Evolutionary conservation across 1,140 invertebrate species (phyloP).

Genomic region (Papilio xuthus): DNA sequence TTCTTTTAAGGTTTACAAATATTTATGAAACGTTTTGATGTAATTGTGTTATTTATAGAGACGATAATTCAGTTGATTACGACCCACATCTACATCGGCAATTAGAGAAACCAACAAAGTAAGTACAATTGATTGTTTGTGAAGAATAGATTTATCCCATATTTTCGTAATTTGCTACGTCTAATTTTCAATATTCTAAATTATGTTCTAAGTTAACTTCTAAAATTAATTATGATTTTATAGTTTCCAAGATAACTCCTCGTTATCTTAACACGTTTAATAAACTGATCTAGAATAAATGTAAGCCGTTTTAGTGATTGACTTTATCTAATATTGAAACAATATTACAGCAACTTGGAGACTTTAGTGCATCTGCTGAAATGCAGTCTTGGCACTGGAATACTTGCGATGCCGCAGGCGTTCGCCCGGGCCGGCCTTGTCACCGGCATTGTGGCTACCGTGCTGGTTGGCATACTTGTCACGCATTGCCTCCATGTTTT

Average conservation of each 20-base stretch:
- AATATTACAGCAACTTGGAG: constrained; percentile 82
- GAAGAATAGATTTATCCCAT: background rate
- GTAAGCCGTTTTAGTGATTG: too few relatives aligned
- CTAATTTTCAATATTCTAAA: background rate
- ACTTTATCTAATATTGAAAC: background rate
- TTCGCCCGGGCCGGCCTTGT: constrained; percentile 87
- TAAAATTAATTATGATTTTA: too few relatives aligned
- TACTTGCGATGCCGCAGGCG: constrained; percentile 91
- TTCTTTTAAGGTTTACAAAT: constrained; percentile 7
- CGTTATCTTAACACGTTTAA: too few relatives aligned
- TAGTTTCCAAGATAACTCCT: too few relatives aligned
- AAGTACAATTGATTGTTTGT: constrained; percentile 33
- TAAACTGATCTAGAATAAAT: too few relatives aligned
- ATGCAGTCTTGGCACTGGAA: constrained; percentile 89
- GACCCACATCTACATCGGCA: constrained; percentile 61
- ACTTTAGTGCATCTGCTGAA: constrained; percentile 87
- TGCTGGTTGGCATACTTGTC: constrained; percentile 83
- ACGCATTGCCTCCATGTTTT: constrained; percentile 87
- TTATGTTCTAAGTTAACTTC: too few relatives aligned
- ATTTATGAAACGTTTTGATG: constrained; percentile 35
- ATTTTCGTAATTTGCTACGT: background rate
- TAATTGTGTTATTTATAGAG: constrained; percentile 36
- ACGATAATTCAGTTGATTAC: constrained; percentile 53
- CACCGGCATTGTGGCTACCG: constrained; percentile 82
- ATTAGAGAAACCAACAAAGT: constrained; percentile 54